These are phyloP conservation scores for Gambusia holbrooki DNA, from an alignment of 2,113 vertebrate species.

Conservation along the genomic window DNA sequence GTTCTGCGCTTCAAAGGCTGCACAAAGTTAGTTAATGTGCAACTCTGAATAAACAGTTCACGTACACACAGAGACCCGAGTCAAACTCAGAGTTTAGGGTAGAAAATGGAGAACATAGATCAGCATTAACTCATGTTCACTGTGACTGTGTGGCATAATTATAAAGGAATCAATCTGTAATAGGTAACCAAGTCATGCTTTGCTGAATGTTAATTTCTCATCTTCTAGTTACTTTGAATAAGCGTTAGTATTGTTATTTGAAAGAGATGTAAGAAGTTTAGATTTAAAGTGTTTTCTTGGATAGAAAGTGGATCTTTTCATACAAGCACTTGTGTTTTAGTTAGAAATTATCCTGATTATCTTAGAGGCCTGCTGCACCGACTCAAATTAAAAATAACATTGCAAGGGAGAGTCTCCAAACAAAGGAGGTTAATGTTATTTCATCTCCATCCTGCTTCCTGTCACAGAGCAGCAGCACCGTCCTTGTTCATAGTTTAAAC, in stretches of 20 bases:
- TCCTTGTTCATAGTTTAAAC: constrained; percentile 40
- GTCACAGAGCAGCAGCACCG: constrained; percentile 11
- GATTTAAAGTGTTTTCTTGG: background rate
- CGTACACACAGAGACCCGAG: constrained; percentile 53
- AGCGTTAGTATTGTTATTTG: constrained; percentile 13
- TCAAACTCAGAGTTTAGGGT: constrained; percentile 41
- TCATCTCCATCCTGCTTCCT: constrained; percentile 21
- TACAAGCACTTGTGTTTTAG: background rate
- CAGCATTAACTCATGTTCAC: constrained; percentile 2
- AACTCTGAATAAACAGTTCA: constrained; percentile 73
- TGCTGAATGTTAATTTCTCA: background rate
- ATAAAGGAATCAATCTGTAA: constrained; percentile 23
- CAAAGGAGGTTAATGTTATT: background rate
- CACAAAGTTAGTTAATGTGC: constrained; percentile 78
- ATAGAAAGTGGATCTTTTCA: background rate
- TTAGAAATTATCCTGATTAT: background rate
- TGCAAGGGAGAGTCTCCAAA: background rate
- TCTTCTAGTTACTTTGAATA: constrained; percentile 14
- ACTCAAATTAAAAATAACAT: background rate
- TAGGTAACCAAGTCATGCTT: constrained; percentile 19
- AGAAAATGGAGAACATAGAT: background rate
- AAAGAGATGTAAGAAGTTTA: background rate
- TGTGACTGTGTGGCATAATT: background rate
- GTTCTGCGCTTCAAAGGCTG: constrained; percentile 50
- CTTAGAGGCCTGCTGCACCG: background rate